phyloP scores from a whole-genome alignment of 2,888 invertebrate species.

The Scaptomyza cyrtandrae region DNA sequence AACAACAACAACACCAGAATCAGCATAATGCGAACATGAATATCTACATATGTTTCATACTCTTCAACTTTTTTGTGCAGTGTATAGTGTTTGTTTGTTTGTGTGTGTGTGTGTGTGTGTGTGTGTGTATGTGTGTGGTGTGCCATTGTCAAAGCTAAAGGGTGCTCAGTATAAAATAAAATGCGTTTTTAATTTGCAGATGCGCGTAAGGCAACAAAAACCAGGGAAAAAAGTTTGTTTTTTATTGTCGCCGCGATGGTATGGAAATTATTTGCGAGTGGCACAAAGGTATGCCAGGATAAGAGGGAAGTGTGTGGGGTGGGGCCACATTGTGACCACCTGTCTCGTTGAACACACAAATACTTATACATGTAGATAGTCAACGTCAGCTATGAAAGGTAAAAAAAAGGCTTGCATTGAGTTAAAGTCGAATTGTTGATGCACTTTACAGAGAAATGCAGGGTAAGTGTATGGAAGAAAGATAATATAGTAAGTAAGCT shows the following conservation, averaged over 20 bases:
- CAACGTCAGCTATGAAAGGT: conserved; percentile 39
- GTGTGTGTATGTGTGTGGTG: conserved; percentile 27
- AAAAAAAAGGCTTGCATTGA: neutral
- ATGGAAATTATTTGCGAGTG: conserved; percentile 67
- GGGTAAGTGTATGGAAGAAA: neutral
- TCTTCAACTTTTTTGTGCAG: conserved; percentile 35
- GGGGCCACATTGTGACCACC: conserved; percentile 56
- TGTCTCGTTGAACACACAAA: conserved; percentile 53
- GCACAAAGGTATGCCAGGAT: conserved; percentile 61
- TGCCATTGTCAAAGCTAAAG: conserved; percentile 69
- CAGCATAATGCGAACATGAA: conserved; percentile 47
- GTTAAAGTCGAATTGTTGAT: conserved; percentile 21
- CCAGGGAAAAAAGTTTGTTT: conserved; percentile 41
- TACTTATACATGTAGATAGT: conserved; percentile 27
- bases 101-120: conserved; percentile 17
- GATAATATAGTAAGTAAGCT: no score
- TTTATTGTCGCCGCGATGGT: conserved; percentile 67
- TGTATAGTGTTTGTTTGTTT: conserved; percentile 17
- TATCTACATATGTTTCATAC: conserved; percentile 42
- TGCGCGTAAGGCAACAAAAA: conserved; percentile 65
- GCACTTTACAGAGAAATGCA: conserved; percentile 24
- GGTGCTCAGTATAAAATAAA: conserved; percentile 67
- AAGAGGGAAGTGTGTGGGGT: conserved; percentile 1
- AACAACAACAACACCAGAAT: conserved; percentile 11
- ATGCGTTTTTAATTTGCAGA: conserved; percentile 81